Conservation (phyloP, 2,797 vertebrate species). For the Scarus forsteni region DNA sequence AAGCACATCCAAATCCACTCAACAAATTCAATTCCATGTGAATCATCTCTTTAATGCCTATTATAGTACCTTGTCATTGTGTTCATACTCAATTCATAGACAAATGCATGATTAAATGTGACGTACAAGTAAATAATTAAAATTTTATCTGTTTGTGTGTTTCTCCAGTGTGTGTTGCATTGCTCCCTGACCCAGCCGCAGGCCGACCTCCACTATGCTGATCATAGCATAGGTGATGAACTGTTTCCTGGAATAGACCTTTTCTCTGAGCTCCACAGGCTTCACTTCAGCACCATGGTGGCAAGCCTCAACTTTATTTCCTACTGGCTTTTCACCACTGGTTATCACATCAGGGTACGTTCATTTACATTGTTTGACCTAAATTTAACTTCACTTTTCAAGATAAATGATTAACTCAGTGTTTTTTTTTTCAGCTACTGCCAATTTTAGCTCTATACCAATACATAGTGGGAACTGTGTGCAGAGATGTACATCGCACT, state of each 20-base stretch:
- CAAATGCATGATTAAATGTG: no score
- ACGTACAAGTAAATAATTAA: no score
- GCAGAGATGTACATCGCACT: slow-evolving; percentile 86
- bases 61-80: no score
- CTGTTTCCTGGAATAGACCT: slow-evolving; percentile 92
- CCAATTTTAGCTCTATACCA: slow-evolving; percentile 90
- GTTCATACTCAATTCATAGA: no score
- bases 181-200: slow-evolving; percentile 89
- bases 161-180: slow-evolving; percentile 87
- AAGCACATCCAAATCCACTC: no score
- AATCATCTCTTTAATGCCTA: no score
- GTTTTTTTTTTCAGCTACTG: slow-evolving; percentile 85
- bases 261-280: slow-evolving; percentile 88
- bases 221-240: slow-evolving; percentile 81
- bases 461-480: slow-evolving; percentile 88
- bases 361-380: neutral
- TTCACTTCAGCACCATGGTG: slow-evolving; percentile 83
- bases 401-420: neutral
- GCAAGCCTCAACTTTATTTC: slow-evolving; percentile 90
- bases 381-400: slow-evolving; percentile 2
- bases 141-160: slow-evolving; percentile 10
- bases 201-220: slow-evolving; percentile 86
- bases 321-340: slow-evolving; percentile 88
- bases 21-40: no score
- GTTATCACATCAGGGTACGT: slow-evolving; percentile 88